A percentile compares a stretch with the other conserved stretches of the same genome.
phyloP scores from a whole-genome alignment of 2,797 vertebrate genomes.

The Xiphorhynchus erythropygius region DNA sequence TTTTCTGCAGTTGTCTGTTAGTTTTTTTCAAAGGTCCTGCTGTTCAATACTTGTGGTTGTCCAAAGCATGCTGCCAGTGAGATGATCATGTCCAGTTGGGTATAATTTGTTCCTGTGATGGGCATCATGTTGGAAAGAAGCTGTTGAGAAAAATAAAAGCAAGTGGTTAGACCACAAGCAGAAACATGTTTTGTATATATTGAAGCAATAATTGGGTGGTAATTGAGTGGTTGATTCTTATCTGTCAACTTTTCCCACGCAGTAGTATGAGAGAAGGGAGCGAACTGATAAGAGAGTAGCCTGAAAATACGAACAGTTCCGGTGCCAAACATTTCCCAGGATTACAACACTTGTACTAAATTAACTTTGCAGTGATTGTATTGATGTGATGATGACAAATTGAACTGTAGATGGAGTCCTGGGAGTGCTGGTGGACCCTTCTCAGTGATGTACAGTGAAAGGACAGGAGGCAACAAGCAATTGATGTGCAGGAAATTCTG shows the following conservation, averaged over 20 bases:
- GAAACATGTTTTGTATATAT: background rate
- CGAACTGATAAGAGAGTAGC: slow-evolving; percentile 22
- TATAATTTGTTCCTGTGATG: background rate
- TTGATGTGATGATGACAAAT: background rate
- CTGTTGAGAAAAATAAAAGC: background rate
- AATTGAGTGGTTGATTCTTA: slow-evolving; percentile 44
- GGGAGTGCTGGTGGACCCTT: background rate
- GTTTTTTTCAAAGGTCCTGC: background rate
- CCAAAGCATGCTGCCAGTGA: background rate
- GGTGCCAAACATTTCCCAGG: background rate
- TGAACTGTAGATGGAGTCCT: background rate
- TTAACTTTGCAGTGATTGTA: slow-evolving; percentile 1
- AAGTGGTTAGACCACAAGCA: slow-evolving; percentile 16
- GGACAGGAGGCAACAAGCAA: background rate
- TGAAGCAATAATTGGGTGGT: slow-evolving; percentile 27
- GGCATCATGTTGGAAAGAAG: background rate
- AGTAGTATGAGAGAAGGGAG: background rate
- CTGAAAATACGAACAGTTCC: background rate
- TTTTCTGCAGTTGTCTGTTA: background rate
- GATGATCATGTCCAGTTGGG: background rate
- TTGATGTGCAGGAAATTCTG: background rate
- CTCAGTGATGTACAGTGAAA: background rate
- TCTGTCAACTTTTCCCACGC: slow-evolving; percentile 47
- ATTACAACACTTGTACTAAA: background rate
- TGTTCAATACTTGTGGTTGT: background rate